phyloP scores from a whole-genome alignment of 35 echinoderm and acorn worm genomes.

The Apostichopus parvimensis region DNA sequence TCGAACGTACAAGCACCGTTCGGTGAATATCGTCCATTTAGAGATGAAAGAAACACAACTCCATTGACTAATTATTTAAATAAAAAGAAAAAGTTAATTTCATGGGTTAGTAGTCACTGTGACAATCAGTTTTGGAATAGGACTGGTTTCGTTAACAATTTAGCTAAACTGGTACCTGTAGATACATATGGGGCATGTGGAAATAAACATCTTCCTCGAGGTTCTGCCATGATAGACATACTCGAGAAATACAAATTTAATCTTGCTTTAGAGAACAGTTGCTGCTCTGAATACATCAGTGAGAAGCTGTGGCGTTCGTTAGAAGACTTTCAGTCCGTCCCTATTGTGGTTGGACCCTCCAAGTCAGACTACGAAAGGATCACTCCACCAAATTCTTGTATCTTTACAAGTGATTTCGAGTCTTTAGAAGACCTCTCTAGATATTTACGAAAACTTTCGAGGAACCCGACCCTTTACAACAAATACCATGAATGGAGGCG shows the following conservation, averaged over 20 bases:
- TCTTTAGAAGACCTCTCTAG: constrained; percentile 15
- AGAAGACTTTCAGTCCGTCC: not conserved
- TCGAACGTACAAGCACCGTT: not conserved
- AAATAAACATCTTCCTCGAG: not conserved
- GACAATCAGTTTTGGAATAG: constrained; percentile 34
- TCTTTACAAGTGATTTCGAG: constrained; percentile 34
- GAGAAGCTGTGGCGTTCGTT: constrained; percentile 67
- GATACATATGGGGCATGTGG: constrained; percentile 56
- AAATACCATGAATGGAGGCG: constrained; percentile 53
- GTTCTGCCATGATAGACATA: not conserved
- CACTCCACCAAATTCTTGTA: constrained; percentile 43
- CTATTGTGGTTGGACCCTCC: constrained; percentile 2
- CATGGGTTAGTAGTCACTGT: constrained; percentile 51
- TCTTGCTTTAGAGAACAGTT: constrained; percentile 63
- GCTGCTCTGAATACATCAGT: constrained; percentile 65
- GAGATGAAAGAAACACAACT: not conserved
- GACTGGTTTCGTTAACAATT: constrained; percentile 26
- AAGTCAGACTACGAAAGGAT: constrained; percentile 44
- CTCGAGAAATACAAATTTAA: constrained; percentile 45
- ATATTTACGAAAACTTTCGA: constrained; percentile 9
- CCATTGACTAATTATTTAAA: not conserved
- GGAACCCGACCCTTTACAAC: constrained; percentile 11
- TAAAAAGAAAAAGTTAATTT: constrained; percentile 20
- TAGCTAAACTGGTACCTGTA: constrained; percentile 32
- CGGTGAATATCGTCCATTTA: not conserved